Evolutionary conservation across 1,140 invertebrate genomes (phyloP).

Genomic region (Dinoponera quadriceps): DNA sequence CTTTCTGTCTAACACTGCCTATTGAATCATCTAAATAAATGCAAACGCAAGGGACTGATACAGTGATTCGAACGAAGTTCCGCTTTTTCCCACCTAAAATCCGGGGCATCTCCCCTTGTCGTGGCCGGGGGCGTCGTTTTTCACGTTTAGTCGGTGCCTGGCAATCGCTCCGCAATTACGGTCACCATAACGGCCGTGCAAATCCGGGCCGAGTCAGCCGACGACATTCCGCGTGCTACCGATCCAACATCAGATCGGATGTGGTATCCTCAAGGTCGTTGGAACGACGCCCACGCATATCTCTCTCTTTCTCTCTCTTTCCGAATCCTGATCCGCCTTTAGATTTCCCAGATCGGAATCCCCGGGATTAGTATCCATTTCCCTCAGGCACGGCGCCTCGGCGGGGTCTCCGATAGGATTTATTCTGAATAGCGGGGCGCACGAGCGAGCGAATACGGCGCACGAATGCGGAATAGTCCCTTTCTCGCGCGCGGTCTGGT

Average conservation of each 20-base stretch:
- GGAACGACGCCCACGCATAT: slow-evolving; percentile 70
- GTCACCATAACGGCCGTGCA: background rate
- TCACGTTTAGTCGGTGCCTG: background rate
- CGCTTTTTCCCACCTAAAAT: background rate
- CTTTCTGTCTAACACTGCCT: too few relatives aligned
- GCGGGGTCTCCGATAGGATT: slow-evolving; percentile 73
- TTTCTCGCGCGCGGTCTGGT: background rate
- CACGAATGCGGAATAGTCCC: slow-evolving; percentile 69
- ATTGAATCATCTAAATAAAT: too few relatives aligned
- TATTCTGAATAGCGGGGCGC: slow-evolving; percentile 67
- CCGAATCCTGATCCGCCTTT: slow-evolving; percentile 73
- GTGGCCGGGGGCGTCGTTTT: background rate
- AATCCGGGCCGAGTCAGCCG: background rate
- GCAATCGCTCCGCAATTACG: background rate
- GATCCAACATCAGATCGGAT: slow-evolving; percentile 44
- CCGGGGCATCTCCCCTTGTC: background rate
- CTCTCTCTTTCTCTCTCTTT: slow-evolving; percentile 34
- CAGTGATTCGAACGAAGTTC: background rate
- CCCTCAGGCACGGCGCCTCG: slow-evolving; percentile 68
- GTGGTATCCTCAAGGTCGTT: slow-evolving; percentile 71
- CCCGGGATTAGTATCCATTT: slow-evolving; percentile 80
- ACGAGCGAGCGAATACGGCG: slow-evolving; percentile 22
- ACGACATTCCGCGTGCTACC: background rate
- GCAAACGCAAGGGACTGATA: too few relatives aligned
- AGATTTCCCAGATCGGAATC: slow-evolving; percentile 72